Base-by-base conservation (phyloP, 2,797 vertebrate genomes). In the Rachycentron canadum region DNA sequence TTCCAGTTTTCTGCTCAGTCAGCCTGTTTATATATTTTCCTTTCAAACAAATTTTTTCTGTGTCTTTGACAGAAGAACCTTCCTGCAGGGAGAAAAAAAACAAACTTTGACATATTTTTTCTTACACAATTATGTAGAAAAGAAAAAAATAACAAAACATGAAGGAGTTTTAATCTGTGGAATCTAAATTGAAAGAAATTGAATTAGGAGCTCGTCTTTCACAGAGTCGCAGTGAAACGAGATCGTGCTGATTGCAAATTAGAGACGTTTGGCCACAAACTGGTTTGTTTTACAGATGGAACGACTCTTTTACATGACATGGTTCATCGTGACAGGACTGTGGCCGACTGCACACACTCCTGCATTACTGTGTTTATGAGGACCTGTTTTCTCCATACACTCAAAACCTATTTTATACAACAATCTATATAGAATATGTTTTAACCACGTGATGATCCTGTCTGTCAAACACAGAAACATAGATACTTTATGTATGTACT, bases 161-260 rank as follows among this genome's bases (percentile, higher is more conserved):
- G 34, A 76, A 34, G 49, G 47, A 68, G 63, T 76, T 87, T 86
- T 68, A 90, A 88, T 92, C 81, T 61, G 73, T 25, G 77, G 81
- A 64, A 82, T 84, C 81, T 84, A 71, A 87, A 86, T 76, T 40
- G 69, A 82, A 62, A 59, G 59, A 78, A 90, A 91, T 88, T 85
- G 23, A 90, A 88, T 89, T 89, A 88, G 76, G 61, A 76, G 78
- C 61, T 87, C n/a, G 47, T 79, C 87, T 85, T 82, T 79, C 74
- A 55, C 76, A n/a, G 80, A 83, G 79, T 62, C 53, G 30, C 66
- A 67, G 78, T 56, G 77, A 78, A 86, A 89, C 10, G 36, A 87
- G 89, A 90, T 85, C 72, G 40, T 58, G 76, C 89, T 91, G 91
- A 91, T 90, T 90, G 85, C 78, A 78, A 88, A 90, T 87, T 86